These are phyloP conservation scores for Remorina albescens DNA, from an alignment of 2,797 vertebrate species.

Conservation along the genomic window DNA sequence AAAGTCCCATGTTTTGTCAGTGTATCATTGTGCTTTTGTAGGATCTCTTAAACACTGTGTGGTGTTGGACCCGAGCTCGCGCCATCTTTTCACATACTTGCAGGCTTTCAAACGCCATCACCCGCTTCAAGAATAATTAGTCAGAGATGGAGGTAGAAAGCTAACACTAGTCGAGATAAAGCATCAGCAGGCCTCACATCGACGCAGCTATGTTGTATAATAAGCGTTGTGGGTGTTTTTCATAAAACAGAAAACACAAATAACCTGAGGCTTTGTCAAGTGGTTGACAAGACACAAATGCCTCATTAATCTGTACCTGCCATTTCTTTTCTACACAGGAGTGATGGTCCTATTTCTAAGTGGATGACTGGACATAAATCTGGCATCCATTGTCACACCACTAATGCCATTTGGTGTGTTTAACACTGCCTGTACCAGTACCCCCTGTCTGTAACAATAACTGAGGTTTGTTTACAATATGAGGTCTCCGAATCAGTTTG, in stretches of 20 bases:
- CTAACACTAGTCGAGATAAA: constrained; percentile 64
- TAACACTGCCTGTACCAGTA: constrained; percentile 86
- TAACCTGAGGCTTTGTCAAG: constrained; percentile 67
- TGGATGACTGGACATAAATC: constrained; percentile 66
- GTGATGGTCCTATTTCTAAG: constrained; percentile 77
- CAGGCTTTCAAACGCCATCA: constrained; percentile 70
- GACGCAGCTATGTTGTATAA: constrained; percentile 78
- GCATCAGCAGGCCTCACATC: constrained; percentile 79
- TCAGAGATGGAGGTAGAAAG: constrained; percentile 63
- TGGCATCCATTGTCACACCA: constrained; percentile 71
- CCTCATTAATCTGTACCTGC: constrained; percentile 75
- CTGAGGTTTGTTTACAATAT: constrained; percentile 86
- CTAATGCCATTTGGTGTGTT: constrained; percentile 83
- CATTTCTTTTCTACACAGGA: constrained; percentile 80
- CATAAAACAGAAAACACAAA: constrained; percentile 54
- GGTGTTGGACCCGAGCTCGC: constrained; percentile 77
- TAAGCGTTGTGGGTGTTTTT: constrained; percentile 78
- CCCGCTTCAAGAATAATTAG: constrained; percentile 65
- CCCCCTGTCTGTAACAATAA: constrained; percentile 80
- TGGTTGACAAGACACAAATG: constrained; percentile 72
- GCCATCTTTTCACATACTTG: constrained; percentile 75
- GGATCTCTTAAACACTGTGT: constrained; percentile 84
- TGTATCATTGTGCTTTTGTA: constrained; percentile 85
- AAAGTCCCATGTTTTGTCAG: constrained; percentile 85
- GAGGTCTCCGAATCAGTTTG: constrained; percentile 84